Evolutionary conservation across 2,113 vertebrate genomes (phyloP).

Genomic region (Tragelaphus strepsiceros): DNA sequence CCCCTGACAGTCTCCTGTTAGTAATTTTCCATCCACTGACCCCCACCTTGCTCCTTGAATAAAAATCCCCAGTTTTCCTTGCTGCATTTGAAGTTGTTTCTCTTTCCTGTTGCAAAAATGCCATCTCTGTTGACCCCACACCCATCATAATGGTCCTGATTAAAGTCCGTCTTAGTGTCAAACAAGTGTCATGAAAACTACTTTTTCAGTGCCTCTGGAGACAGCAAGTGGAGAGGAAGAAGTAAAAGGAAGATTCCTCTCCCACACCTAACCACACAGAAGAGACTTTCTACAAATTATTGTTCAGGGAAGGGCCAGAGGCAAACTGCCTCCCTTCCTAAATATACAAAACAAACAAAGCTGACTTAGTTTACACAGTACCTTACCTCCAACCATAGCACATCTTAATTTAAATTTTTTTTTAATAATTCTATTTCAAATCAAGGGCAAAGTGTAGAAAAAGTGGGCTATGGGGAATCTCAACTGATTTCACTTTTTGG

Average conservation of each 20-base stretch:
- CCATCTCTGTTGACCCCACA: too few relatives aligned
- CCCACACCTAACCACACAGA: background rate
- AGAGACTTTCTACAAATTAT: background rate
- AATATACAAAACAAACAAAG: background rate
- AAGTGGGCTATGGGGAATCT: background rate
- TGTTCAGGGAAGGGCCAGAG: background rate
- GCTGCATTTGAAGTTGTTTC: background rate
- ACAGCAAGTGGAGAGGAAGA: background rate
- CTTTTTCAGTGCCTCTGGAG: background rate
- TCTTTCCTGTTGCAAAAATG: background rate
- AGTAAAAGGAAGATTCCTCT: background rate
- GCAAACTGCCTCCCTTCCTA: background rate
- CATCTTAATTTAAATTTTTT: background rate
- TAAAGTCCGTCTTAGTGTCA: background rate
- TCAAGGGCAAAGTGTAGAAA: background rate
- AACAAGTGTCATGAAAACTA: background rate
- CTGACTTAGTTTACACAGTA: background rate
- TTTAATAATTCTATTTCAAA: constrained; percentile 2
- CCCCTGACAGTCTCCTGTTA: background rate
- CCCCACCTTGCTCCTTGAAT: background rate
- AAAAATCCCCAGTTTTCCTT: background rate
- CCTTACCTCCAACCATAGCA: background rate
- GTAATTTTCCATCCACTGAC: background rate
- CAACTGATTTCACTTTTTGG: background rate
- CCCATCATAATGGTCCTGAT: background rate